Evolutionary conservation across 2,113 vertebrate species (phyloP).

Genomic region (Pollachius pollachius): DNA sequence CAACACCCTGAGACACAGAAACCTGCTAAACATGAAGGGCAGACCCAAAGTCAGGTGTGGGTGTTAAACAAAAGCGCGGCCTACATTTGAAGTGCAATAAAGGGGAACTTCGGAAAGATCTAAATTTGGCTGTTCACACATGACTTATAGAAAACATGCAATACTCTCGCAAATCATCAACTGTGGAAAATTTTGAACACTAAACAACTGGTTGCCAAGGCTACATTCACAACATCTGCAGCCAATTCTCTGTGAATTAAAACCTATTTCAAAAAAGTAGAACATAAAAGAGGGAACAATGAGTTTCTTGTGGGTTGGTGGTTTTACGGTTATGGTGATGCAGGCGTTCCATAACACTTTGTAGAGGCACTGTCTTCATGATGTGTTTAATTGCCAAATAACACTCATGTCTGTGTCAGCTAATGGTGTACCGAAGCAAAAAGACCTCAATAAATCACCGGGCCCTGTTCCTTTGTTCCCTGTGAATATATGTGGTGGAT

Average conservation of each 20-base stretch:
- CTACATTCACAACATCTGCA: slow-evolving; percentile 35
- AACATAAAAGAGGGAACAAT: slow-evolving; percentile 11
- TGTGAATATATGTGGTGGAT: slow-evolving; percentile 43
- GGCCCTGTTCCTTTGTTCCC: slow-evolving; percentile 59
- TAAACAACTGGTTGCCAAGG: no score
- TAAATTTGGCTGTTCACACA: background rate
- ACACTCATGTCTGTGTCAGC: slow-evolving; percentile 61
- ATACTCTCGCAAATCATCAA: no score
- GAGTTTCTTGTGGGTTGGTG: slow-evolving; percentile 12
- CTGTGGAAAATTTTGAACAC: no score
- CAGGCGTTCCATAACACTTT: slow-evolving; percentile 39
- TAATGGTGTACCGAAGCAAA: slow-evolving; percentile 62
- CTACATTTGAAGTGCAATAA: slow-evolving; percentile 4
- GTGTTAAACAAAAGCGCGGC: slow-evolving; percentile 3
- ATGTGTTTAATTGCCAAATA: slow-evolving; percentile 65
- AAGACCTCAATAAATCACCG: slow-evolving; percentile 57
- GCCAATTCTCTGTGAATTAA: slow-evolving; percentile 27
- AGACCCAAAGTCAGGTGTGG: background rate
- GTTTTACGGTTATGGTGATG: slow-evolving; percentile 10
- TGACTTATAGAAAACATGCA: no score
- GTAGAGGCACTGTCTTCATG: slow-evolving; percentile 37
- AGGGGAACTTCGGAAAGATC: background rate
- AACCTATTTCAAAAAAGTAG: slow-evolving; percentile 48
- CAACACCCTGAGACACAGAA: slow-evolving; percentile 7
- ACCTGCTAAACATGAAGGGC: slow-evolving; percentile 5